Evolutionary conservation across 1,140 invertebrate genomes (phyloP).

Genomic region (Daktulosphaira vitifoliae): DNA sequence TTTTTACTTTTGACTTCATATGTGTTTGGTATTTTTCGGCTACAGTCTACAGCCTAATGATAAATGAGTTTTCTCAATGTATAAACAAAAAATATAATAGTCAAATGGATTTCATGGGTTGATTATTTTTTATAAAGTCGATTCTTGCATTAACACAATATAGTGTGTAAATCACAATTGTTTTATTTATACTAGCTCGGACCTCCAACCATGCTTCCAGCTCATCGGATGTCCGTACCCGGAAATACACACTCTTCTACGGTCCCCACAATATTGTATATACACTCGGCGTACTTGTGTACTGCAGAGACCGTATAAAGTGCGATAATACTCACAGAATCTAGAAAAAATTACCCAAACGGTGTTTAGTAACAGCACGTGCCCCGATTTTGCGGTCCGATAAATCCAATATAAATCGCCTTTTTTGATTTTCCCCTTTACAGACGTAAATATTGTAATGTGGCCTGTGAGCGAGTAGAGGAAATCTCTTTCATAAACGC

Average conservation of each 20-base stretch:
- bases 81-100: too few species aligned
- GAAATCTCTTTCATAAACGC: conserved; percentile 12
- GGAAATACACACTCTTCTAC: conserved; percentile 14
- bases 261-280: neutral
- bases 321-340: conserved; percentile 9
- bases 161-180: conserved; percentile 3
- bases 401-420: conserved; percentile 31
- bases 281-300: too few species aligned
- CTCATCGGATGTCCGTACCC: neutral
- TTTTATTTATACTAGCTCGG: too few species aligned
- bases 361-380: conserved; percentile 24
- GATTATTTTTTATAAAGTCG: too few species aligned
- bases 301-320: neutral
- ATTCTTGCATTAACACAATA: too few species aligned
- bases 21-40: too few species aligned
- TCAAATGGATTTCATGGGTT: too few species aligned
- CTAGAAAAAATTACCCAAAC: conserved; percentile 24
- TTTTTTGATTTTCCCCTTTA: conserved; percentile 22
- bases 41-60: too few species aligned
- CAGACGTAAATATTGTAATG: neutral
- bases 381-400: conserved; percentile 29
- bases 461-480: neutral
- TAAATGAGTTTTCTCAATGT: too few species aligned
- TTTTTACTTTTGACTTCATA: too few species aligned
- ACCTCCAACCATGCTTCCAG: neutral